These are phyloP conservation scores for Prionace glauca DNA, from an alignment of 2,797 vertebrate genomes.

Conservation along the genomic window DNA sequence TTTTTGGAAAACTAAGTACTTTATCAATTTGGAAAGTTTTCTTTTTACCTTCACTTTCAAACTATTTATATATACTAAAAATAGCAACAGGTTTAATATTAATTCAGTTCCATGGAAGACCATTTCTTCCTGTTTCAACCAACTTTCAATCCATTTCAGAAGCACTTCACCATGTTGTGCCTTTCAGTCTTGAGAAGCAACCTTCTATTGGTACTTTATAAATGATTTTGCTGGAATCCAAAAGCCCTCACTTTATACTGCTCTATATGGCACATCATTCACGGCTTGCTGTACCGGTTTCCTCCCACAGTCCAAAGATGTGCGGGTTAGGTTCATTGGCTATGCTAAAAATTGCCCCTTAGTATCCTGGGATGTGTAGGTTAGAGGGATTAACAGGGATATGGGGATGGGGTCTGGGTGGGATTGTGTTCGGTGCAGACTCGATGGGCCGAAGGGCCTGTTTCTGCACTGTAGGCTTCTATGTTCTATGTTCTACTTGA, in stretches of 20 bases:
- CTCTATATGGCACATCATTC: neutral
- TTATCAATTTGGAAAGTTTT: neutral
- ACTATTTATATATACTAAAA: neutral
- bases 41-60: neutral
- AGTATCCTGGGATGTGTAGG: too few species aligned
- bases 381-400: too few species aligned
- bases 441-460: too few species aligned
- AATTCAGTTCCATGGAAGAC: neutral
- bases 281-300: neutral
- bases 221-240: neutral
- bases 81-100: neutral
- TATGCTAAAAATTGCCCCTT: too few species aligned
- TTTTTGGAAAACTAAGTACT: neutral
- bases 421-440: too few species aligned
- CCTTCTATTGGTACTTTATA: neutral
- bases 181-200: neutral
- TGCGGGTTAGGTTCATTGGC: too few species aligned
- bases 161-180: neutral
- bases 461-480: too few species aligned
- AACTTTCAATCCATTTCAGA: neutral
- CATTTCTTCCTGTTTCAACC: neutral
- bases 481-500: too few species aligned
- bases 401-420: too few species aligned
- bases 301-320: too few species aligned
- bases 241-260: neutral